Conservation (phyloP, 2,113 vertebrate species). For the Brachyhypopomus occidentalis region DNA sequence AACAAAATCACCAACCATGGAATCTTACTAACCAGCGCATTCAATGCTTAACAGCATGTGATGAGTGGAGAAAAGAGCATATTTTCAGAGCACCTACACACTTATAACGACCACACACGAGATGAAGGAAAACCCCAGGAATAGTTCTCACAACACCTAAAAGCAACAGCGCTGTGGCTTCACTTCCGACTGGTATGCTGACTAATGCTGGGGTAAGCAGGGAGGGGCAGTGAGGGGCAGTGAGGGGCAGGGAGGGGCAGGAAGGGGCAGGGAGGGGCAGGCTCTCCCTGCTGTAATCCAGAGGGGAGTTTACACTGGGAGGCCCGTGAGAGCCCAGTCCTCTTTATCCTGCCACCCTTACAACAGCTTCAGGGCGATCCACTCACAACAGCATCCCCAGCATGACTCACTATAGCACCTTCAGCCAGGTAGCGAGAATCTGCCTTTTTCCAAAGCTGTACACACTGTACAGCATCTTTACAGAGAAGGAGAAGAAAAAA, state of each 20-base stretch:
- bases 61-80: neutral
- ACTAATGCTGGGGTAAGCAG: constrained; percentile 19
- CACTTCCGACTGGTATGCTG: neutral
- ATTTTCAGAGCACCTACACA: neutral
- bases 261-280: too few relatives aligned
- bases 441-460: neutral
- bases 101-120: neutral
- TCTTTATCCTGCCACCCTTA: neutral
- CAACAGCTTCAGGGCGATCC: neutral
- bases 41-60: neutral
- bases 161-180: neutral
- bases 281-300: neutral
- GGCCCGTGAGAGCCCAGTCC: neutral
- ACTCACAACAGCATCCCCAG: constrained; percentile 6
- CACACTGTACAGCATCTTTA: too few relatives aligned
- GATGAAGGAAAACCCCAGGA: neutral
- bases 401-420: neutral
- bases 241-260: too few relatives aligned
- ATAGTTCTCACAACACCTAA: neutral
- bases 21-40: too few relatives aligned
- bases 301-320: neutral
- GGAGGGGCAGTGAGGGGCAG: too few relatives aligned
- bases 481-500: too few relatives aligned
- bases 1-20: neutral
- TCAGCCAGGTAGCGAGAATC: neutral